Base-by-base conservation (phyloP, 1,140 invertebrate genomes). In the Chionoecetes opilio region DNA sequence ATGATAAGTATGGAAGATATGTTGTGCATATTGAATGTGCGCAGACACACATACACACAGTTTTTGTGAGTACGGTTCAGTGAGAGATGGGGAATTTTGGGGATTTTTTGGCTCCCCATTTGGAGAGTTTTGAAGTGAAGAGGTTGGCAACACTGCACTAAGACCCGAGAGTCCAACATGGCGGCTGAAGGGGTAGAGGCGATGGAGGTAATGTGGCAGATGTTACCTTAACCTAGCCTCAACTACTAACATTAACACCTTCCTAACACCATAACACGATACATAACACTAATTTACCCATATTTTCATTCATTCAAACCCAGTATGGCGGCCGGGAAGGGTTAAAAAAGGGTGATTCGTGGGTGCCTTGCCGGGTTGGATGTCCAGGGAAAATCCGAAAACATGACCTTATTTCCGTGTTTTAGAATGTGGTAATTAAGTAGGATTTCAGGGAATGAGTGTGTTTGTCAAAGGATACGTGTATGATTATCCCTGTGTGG, bases 141-240 rank as follows among this genome's bases (percentile, higher is more conserved):
- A 84, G n/a, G n/a, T n/a, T n/a, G n/a, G n/a, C n/a, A n/a, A n/a
- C n/a, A n/a, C n/a, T n/a, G n/a, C n/a, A n/a, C n/a, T n/a, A n/a
- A n/a, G n/a, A n/a, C n/a, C n/a, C n/a, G n/a, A n/a, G n/a, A n/a
- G 14, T 63, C 34, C 93, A 93, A 93, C 86, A 93, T 93, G 93
- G 93, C 93, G 53, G 93, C 93, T 82, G 93, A 93, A 37, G 93
- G 93, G 32, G 34, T 89, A n/a, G 93, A 93, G 85, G 93, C 75
- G 46, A 93, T 93, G 93, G 93, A 93, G 93, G 93, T 93, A 88
- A 32, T 82, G 34, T 37, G 46, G 86, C 86, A 89, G 86, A 89
- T 89, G 86, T 89, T 93, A 37, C 21, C 8, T 53, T 31, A 26
- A 34, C 75, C 53, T 37, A 6, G 29, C 46, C n/a, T 53, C 21